phyloP scores from a whole-genome alignment of 1,140 invertebrate species.

The Scaptomyza pallida region DNA sequence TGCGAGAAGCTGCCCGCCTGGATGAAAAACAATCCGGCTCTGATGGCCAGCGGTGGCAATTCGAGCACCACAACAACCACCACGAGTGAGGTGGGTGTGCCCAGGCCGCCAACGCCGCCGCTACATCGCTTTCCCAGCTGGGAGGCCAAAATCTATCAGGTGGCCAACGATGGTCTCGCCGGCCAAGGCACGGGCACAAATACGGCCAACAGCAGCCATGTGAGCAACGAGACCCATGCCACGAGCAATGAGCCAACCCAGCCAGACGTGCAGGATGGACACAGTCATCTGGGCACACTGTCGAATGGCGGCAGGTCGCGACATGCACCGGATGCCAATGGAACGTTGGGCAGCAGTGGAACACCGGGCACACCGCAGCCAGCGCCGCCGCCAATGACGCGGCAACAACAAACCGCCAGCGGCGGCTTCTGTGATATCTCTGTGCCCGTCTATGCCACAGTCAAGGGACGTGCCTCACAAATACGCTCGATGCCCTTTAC shows the following conservation, averaged over 20 bases:
- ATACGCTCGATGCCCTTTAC: conserved; percentile 97
- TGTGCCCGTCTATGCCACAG: conserved; percentile 97
- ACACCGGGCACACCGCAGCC: conserved; percentile 76
- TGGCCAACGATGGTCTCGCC: conserved; percentile 92
- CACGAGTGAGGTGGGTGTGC: conserved; percentile 84
- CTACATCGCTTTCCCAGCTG: conserved; percentile 95
- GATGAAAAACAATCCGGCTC: conserved; percentile 84
- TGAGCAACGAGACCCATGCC: conserved; percentile 37
- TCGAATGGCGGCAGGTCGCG: conserved; percentile 41
- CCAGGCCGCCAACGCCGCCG: conserved; percentile 93
- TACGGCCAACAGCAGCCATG: neutral
- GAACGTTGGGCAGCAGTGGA: conserved; percentile 49
- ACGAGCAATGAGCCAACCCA: conserved; percentile 50
- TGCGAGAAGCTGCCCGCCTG: conserved; percentile 88
- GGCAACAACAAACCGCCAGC: conserved; percentile 85
- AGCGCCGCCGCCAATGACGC: conserved; percentile 77
- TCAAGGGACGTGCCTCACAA: conserved; percentile 98
- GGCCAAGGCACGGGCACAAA: conserved; percentile 45
- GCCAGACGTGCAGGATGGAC: conserved; percentile 67
- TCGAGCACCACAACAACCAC: conserved; percentile 84
- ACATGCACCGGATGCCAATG: conserved; percentile 41
- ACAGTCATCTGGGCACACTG: conserved; percentile 29
- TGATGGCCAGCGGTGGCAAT: conserved; percentile 85
- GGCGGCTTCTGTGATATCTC: conserved; percentile 93
- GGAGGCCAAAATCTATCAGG: conserved; percentile 97